Base-by-base conservation (phyloP, 2,888 invertebrate genomes). In the Drosophila yooni region DNA sequence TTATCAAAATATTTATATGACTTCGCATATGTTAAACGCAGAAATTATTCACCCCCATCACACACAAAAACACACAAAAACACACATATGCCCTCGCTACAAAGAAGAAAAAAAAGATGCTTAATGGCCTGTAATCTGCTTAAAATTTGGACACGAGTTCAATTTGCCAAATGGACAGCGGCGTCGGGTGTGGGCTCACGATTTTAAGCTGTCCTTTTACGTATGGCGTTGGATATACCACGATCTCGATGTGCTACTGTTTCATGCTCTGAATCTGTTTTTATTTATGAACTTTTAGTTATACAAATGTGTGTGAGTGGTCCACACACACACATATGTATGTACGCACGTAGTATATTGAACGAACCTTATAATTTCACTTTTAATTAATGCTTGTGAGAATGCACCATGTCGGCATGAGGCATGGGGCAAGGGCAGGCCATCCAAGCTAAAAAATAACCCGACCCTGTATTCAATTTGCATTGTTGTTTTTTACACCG, bases 71-170 rank as follows among this genome's bases (percentile, higher is more conserved):
- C 43, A 29, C 59, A 56, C 34, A 38, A 13, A 40, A 48, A 51
- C 33, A 21, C 27, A 48, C 46, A n/a, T 34, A 34, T 15, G 43
- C 36, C 25, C 50, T 31, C 50, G 46, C 34, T 18, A 27, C 31
- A 78, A 72, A 82, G 82, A 82, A 82, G 21, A 82, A 72, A 66
- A 61, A 83, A 84, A 83, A 83, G 84, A 88, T 89, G 85, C 84
- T 91, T 91, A 91, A 90, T 90, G 90, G 89, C 64, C 81, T 85
- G 90, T 90, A 90, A 90, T 90, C 91, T 89, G 91, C 90, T 90
- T 90, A 90, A 91, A 90, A 91, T 73, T 90, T 88, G 91, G 82
- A 88, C 88, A 90, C 70, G 87, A 87, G 88, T 83, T 90, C 90
- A 87, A 87, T 87, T 87, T 87, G 69, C 83, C 79, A 87, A 87